Conservation (phyloP, 2,888 invertebrate genomes). For the Drosophila nr. perissopoda region DNA sequence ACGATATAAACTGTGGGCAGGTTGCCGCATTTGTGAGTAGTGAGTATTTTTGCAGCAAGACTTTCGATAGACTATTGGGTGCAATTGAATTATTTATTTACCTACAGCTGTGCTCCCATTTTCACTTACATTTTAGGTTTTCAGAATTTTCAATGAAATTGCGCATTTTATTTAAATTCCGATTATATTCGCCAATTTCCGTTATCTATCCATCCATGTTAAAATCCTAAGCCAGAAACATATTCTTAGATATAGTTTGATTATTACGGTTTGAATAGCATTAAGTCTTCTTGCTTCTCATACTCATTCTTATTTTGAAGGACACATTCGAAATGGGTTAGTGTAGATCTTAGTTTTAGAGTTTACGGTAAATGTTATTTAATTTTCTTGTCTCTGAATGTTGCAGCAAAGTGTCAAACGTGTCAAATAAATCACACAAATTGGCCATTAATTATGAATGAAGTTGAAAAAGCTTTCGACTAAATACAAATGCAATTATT, state of each 20-base stretch:
- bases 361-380: neutral
- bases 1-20: conserved; percentile 15
- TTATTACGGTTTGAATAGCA: neutral
- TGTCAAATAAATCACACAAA: neutral
- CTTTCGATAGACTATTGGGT: conserved; percentile 5
- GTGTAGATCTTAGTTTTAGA: neutral
- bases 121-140: neutral
- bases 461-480: neutral
- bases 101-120: neutral
- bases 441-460: neutral
- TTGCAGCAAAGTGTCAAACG: neutral
- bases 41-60: conserved; percentile 2
- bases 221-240: neutral
- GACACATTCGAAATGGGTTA: neutral
- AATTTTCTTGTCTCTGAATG: neutral
- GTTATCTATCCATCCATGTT: neutral
- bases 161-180: neutral
- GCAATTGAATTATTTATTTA: neutral
- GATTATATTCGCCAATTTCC: conserved; percentile 1
- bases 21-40: conserved; percentile 15
- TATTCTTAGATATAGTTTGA: neutral
- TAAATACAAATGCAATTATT: conserved; percentile 18
- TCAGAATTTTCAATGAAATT: neutral
- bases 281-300: neutral
- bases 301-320: neutral